A percentile compares a stretch with the other conserved stretches of the same genome.
phyloP scores from a whole-genome alignment of 2,888 invertebrate genomes.

The Aelia acuminata region DNA sequence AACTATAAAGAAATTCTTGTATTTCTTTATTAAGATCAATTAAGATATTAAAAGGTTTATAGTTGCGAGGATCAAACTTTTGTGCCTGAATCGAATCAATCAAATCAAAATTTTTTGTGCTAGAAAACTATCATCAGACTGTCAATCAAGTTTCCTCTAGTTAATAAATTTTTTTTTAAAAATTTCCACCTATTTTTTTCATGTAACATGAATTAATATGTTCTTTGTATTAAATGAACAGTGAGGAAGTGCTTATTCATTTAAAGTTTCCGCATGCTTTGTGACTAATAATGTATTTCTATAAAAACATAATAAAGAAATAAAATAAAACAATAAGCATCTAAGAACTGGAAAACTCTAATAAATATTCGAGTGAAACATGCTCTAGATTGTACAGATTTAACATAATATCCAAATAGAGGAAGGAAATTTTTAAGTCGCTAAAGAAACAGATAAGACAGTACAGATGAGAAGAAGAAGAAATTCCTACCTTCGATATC shows the following conservation, averaged over 20 bases:
- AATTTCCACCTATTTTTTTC: background rate
- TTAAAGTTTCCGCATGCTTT: constrained; percentile 8
- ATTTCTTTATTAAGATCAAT: too few relatives aligned
- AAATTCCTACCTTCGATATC: constrained; percentile 53
- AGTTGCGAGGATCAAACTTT: too few relatives aligned
- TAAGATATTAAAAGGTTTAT: background rate
- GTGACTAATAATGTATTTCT: constrained; percentile 28
- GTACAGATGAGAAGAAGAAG: constrained; percentile 45
- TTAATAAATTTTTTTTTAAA: background rate
- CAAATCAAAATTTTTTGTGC: background rate
- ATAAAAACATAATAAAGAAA: background rate
- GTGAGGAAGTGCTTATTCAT: background rate
- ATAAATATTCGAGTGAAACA: constrained; percentile 1
- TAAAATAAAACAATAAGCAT: background rate
- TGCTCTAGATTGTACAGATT: constrained; percentile 40
- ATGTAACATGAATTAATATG: too few relatives aligned
- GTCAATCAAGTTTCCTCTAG: background rate
- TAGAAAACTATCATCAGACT: background rate
- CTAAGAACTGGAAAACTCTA: constrained; percentile 14
- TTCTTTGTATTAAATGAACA: background rate
- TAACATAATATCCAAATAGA: constrained; percentile 2
- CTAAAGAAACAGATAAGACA: constrained; percentile 53
- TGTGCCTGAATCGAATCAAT: background rate
- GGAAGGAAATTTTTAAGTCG: constrained; percentile 22
- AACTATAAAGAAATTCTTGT: background rate